Base-by-base conservation (phyloP, 2,888 invertebrate species). In the Ochropacha duplaris region DNA sequence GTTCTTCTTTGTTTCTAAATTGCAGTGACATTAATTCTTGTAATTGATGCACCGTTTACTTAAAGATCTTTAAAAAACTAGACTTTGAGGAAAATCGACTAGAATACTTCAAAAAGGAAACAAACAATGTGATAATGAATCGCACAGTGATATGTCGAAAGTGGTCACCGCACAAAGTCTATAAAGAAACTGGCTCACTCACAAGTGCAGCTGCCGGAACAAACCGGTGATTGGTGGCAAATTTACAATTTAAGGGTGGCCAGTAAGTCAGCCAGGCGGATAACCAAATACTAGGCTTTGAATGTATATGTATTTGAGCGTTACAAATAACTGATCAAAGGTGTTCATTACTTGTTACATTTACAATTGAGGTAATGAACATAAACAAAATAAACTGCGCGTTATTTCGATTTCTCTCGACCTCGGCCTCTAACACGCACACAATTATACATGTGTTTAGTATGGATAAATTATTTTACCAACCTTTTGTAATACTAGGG, bases 361-460 rank as follows among this genome's bases (percentile, higher is more conserved):
- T 11, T 36, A 36, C n/a, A 36, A 4, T 36, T n/a, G 5, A 36
- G 6, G 5, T n/a, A 66, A 66, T 63, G 62, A 51, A 54, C 50
- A 60, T 61, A 55, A 58, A 57, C 49, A 31, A 49, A 49, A 57
- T 58, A 67, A 67, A 67, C 69, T 66, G 66, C 67, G 72, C 66
- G 77, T 75, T 75, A 66, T 77, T 78, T 81, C 86, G 92, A 89
- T 92, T 90, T 91, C 90, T 84, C 89, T 86, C 68, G 82, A 79
- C 89, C 86, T 83, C 87, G 88, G 78, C 86, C 82, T 78, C 79
- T 71, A 77, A 79, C 84, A 86, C 83, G 86, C 84, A 44, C 44
- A 44, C 16, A 44, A 82, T 68, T 61, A 59, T 63, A 64, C 67
- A 68, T 67, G 67, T 62, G 69, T 63, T 70, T 68, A 81, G 81